Conservation (phyloP, 2,797 vertebrate species). For the Knipowitschia caucasica region DNA sequence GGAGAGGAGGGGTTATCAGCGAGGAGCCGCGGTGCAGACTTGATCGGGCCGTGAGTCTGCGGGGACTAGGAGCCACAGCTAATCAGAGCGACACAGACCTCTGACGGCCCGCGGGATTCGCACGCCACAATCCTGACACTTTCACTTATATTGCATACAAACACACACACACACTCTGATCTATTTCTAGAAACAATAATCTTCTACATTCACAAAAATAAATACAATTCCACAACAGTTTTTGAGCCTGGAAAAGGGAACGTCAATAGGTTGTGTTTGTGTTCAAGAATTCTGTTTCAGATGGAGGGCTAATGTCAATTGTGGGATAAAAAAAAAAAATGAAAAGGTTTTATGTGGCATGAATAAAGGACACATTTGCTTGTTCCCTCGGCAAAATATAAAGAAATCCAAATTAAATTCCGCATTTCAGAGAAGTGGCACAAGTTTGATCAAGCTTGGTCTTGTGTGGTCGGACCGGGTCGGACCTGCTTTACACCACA, state of each 20-base stretch:
- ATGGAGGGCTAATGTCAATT: no score
- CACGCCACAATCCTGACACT: constrained; percentile 48
- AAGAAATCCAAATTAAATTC: no score
- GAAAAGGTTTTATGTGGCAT: no score
- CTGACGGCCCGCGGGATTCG: constrained; percentile 69
- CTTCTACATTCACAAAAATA: no score
- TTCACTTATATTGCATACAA: constrained; percentile 24
- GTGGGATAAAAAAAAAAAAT: no score
- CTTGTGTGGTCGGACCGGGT: not conserved
- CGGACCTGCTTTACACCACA: constrained; percentile 15
- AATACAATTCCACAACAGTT: no score
- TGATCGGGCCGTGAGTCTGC: constrained; percentile 71
- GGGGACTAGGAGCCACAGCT: constrained; percentile 71
- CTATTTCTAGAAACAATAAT: no score
- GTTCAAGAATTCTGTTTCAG: no score
- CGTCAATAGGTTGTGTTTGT: no score
- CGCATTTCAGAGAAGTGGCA: constrained; percentile 19
- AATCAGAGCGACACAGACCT: constrained; percentile 79
- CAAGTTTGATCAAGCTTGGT: constrained; percentile 15
- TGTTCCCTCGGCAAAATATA: no score
- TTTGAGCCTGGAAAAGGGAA: no score
- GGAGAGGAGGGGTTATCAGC: constrained; percentile 74
- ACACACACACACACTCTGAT: constrained; percentile 4
- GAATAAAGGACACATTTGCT: no score
- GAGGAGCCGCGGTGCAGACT: constrained; percentile 70